These are phyloP conservation scores for Merops nubicus DNA, from an alignment of 2,113 vertebrate genomes.

Conservation along the genomic window DNA sequence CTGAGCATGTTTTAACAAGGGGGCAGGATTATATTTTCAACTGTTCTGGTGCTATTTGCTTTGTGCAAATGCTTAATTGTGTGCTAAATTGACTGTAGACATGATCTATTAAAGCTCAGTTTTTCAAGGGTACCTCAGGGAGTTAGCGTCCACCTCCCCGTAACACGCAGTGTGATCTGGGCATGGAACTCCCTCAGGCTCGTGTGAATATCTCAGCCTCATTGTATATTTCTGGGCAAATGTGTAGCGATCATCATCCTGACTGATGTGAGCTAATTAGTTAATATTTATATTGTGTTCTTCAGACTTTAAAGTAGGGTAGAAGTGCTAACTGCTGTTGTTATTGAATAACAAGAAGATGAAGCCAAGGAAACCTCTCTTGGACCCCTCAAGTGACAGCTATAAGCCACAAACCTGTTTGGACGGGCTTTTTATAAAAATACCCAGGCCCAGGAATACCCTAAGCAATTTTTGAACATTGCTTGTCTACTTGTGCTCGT, in stretches of 20 bases:
- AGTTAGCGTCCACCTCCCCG: background rate
- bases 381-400: background rate
- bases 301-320: background rate
- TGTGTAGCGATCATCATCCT: background rate
- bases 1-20: conserved; percentile 24
- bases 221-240: background rate
- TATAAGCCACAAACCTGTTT: background rate
- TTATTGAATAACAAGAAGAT: background rate
- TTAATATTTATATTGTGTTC: background rate
- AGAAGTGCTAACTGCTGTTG: background rate
- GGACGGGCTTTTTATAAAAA: background rate
- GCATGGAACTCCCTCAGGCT: background rate
- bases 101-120: conserved; percentile 15
- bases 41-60: conserved; percentile 43
- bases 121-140: conserved; percentile 38
- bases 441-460: background rate
- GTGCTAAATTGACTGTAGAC: conserved; percentile 54
- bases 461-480: background rate
- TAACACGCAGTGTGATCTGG: background rate
- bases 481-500: background rate
- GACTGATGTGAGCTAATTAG: background rate
- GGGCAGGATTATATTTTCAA: conserved; percentile 41
- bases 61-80: conserved; percentile 60
- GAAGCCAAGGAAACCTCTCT: background rate
- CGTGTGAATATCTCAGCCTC: background rate